Evolutionary conservation across 1,140 invertebrate species (phyloP).

Genomic region (Zaprionus inermis): DNA sequence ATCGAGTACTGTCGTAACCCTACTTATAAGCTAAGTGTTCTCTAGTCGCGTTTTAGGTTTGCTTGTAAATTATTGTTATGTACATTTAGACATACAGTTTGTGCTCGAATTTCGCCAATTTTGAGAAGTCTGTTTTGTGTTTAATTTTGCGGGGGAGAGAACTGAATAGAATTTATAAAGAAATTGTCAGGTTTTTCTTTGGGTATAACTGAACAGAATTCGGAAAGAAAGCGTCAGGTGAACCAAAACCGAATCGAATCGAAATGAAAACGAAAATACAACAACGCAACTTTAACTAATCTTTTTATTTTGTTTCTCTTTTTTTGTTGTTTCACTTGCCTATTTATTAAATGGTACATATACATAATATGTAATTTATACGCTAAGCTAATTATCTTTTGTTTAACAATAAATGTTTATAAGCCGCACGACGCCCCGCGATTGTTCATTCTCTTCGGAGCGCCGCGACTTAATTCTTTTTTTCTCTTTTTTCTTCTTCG

Average conservation of each 20-base stretch:
- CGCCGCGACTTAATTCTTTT: slow-evolving; percentile 15
- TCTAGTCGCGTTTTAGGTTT: slow-evolving; percentile 59
- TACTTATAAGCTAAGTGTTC: slow-evolving; percentile 63
- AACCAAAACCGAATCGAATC: slow-evolving; percentile 18
- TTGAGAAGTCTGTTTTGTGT: too few species aligned
- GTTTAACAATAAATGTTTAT: slow-evolving; percentile 78
- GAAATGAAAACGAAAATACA: slow-evolving; percentile 36
- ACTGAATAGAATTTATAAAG: slow-evolving; percentile 2
- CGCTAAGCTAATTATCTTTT: slow-evolving; percentile 78
- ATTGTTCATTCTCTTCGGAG: background rate
- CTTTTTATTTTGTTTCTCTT: slow-evolving; percentile 68
- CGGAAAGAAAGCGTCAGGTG: background rate
- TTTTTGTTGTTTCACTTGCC: slow-evolving; percentile 58
- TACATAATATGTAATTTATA: slow-evolving; percentile 79
- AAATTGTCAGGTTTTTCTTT: slow-evolving; percentile 21
- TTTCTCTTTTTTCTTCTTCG: background rate
- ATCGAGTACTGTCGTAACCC: slow-evolving; percentile 34
- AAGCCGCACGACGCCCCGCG: slow-evolving; percentile 61
- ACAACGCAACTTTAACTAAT: slow-evolving; percentile 73
- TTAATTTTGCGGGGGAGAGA: too few species aligned
- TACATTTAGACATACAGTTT: slow-evolving; percentile 78
- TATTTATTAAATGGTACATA: slow-evolving; percentile 76
- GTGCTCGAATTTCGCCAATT: background rate
- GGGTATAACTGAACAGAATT: background rate
- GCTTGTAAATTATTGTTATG: slow-evolving; percentile 79